These are phyloP conservation scores for Elanus axillaris DNA, from an alignment of 2,113 vertebrate species.

Conservation along the genomic window DNA sequence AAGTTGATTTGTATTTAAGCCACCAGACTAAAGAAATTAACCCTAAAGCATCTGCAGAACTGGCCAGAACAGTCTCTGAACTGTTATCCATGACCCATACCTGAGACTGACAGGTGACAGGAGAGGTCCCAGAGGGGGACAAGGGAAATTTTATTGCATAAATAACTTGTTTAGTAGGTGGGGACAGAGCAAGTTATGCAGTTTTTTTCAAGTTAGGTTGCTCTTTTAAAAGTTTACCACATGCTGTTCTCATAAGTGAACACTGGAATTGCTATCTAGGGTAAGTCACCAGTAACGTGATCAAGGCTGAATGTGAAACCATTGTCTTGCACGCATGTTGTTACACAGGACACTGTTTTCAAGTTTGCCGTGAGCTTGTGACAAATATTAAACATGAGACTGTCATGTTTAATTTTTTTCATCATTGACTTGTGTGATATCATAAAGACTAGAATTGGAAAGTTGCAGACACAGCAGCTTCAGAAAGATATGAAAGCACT, in stretches of 20 bases:
- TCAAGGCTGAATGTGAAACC: too few relatives aligned
- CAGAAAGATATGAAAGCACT: neutral
- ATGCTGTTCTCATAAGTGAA: neutral
- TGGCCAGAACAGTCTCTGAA: neutral
- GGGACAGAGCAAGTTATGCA: neutral
- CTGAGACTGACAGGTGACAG: neutral
- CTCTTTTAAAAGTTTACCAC: neutral
- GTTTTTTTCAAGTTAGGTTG: neutral
- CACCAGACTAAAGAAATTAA: neutral
- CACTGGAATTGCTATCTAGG: neutral
- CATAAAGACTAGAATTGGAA: neutral
- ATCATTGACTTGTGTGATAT: neutral
- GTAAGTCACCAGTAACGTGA: fast-evolving
- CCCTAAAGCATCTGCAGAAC: neutral
- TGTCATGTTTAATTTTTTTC: neutral
- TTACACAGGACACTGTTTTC: neutral
- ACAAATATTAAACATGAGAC: neutral
- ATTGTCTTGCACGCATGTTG: neutral
- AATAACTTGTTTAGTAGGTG: neutral
- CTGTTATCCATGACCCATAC: neutral
- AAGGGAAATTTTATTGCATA: neutral
- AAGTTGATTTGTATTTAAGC: neutral
- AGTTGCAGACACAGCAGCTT: fast-evolving
- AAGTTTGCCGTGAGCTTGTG: neutral
- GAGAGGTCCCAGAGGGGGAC: neutral